phyloP scores from a whole-genome alignment of 1,140 invertebrate species.

The Holcopasites calliopsidis region DNA sequence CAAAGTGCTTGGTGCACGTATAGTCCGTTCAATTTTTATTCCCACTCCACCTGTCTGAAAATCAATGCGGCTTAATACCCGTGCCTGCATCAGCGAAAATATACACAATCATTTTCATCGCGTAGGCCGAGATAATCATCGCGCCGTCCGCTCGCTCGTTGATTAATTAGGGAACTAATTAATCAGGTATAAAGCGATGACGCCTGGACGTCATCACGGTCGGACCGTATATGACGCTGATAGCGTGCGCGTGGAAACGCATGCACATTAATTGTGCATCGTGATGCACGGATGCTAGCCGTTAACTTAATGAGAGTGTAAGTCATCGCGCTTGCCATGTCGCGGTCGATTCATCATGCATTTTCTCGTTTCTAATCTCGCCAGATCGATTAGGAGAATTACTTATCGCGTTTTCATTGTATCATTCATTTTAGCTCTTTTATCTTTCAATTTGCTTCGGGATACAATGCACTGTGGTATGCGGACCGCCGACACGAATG shows the following conservation, averaged over 20 bases:
- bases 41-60: not conserved
- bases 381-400: conserved; percentile 36
- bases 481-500: not conserved
- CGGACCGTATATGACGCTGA: conserved; percentile 5
- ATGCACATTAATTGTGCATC: conserved; percentile 23
- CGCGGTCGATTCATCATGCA: conserved; percentile 31
- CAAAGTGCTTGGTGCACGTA: no score
- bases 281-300: conserved; percentile 23
- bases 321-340: conserved; percentile 40
- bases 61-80: not conserved
- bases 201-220: conserved; percentile 18
- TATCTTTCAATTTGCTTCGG: conserved; percentile 28
- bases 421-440: not conserved
- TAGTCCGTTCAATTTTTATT: no score
- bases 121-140: conserved; percentile 12
- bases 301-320: conserved; percentile 43
- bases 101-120: not conserved
- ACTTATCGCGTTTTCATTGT: conserved; percentile 7
- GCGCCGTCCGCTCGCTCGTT: not conserved
- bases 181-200: conserved; percentile 43
- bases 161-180: conserved; percentile 45
- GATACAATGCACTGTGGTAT: not conserved
- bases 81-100: not conserved
- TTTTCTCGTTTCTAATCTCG: conserved; percentile 4
- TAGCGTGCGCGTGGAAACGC: conserved; percentile 15